Conservation (phyloP, 2,113 vertebrate genomes). For the Nyctereutes procyonoides region DNA sequence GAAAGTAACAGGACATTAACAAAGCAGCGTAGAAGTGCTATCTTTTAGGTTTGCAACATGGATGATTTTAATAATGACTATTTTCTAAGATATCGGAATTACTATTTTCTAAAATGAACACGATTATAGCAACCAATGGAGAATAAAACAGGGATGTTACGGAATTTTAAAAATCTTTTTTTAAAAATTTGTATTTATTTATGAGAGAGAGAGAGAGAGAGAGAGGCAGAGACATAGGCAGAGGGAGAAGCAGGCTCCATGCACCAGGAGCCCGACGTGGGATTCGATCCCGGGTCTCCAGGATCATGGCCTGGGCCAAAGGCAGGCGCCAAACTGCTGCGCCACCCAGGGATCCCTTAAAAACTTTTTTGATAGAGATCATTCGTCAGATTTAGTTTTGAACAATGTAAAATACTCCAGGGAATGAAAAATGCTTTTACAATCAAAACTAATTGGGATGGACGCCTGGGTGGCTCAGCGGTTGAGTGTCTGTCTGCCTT, state of each 20-base stretch:
- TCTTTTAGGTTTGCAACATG: constrained; percentile 29
- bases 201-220: too few relatives aligned
- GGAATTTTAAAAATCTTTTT: background rate
- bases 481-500: too few relatives aligned
- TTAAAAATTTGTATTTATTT: too few relatives aligned
- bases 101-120: constrained; percentile 30
- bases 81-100: background rate
- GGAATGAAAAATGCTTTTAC: constrained; percentile 5
- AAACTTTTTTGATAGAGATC: background rate
- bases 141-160: background rate
- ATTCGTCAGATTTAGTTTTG: constrained; percentile 7
- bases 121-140: background rate
- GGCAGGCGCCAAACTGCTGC: too few relatives aligned
- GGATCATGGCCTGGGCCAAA: too few relatives aligned
- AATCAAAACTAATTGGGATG: background rate
- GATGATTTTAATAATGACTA: background rate
- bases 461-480: too few relatives aligned
- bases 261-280: too few relatives aligned
- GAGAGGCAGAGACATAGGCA: too few relatives aligned
- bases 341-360: background rate
- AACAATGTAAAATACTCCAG: background rate
- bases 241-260: too few relatives aligned
- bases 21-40: background rate
- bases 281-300: too few relatives aligned
- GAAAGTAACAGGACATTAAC: background rate